These are phyloP conservation scores for Eupithecia abbreviata DNA, from an alignment of 2,888 invertebrate genomes.

Conservation along the genomic window DNA sequence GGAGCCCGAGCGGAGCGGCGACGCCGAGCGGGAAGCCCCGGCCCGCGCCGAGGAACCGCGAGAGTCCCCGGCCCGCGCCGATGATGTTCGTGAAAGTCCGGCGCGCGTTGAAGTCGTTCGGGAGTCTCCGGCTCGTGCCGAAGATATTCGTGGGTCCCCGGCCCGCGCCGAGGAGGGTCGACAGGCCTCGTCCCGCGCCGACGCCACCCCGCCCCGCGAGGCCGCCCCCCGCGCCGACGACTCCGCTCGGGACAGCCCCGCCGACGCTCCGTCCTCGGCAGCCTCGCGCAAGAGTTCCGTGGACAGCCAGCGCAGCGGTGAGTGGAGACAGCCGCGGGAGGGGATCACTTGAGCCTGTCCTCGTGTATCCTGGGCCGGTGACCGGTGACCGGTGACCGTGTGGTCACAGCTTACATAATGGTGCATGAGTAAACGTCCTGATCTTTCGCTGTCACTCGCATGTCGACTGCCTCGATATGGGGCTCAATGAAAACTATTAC, in stretches of 20 bases:
- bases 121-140: background rate
- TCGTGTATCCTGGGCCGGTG: constrained; percentile 5
- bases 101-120: background rate
- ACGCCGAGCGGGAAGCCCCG: background rate
- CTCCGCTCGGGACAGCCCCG: background rate
- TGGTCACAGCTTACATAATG: background rate
- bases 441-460: background rate
- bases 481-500: background rate
- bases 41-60: background rate
- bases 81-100: background rate
- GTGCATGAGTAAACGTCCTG: background rate
- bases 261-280: background rate
- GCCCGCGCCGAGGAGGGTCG: background rate
- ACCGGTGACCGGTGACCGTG: constrained; percentile 6
- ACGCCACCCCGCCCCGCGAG: background rate
- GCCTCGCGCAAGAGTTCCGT: constrained; percentile 43
- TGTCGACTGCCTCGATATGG: background rate
- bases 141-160: background rate
- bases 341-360: constrained; percentile 36
- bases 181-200: background rate
- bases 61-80: constrained; percentile 5
- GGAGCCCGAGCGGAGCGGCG: background rate
- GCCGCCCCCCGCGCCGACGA: background rate
- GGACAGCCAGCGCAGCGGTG: constrained; percentile 57
- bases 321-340: constrained; percentile 44